Conservation (phyloP, 2,113 vertebrate species). For the Hiodon tergisus region DNA sequence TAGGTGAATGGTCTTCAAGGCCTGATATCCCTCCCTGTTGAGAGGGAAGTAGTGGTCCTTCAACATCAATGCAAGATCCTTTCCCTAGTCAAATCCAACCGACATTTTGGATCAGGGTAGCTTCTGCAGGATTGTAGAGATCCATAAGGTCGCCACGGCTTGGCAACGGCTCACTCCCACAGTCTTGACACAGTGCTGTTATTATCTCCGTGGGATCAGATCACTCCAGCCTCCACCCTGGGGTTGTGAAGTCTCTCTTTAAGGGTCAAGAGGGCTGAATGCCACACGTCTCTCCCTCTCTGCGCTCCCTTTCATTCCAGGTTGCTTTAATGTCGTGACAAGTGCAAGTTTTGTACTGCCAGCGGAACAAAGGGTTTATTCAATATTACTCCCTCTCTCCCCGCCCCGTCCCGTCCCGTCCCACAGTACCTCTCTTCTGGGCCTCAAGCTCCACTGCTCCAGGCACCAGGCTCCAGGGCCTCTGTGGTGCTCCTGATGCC, state of each 20-base stretch:
- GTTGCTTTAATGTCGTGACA: no score
- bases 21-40: no score
- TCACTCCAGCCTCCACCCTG: neutral
- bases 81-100: no score
- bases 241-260: neutral
- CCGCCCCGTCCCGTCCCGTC: slow-evolving; percentile 17
- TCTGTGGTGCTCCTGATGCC: slow-evolving; percentile 99
- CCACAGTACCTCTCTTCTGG: slow-evolving; percentile 81
- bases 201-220: neutral
- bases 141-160: no score
- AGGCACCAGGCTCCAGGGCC: slow-evolving; percentile 93
- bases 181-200: neutral
- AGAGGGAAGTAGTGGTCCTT: no score
- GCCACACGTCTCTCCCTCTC: neutral
- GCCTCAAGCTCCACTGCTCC: slow-evolving; percentile 78
- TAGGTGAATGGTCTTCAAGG: no score
- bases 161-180: no score
- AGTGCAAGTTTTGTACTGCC: no score
- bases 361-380: neutral
- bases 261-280: neutral
- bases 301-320: slow-evolving; percentile 20
- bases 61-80: no score
- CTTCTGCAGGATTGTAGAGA: no score
- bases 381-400: neutral
- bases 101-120: no score